Percentiles rank a stretch among this genome's conserved stretches.
Conservation (phyloP, 1,140 invertebrate species). For the Drosophila paulistorum region DNA sequence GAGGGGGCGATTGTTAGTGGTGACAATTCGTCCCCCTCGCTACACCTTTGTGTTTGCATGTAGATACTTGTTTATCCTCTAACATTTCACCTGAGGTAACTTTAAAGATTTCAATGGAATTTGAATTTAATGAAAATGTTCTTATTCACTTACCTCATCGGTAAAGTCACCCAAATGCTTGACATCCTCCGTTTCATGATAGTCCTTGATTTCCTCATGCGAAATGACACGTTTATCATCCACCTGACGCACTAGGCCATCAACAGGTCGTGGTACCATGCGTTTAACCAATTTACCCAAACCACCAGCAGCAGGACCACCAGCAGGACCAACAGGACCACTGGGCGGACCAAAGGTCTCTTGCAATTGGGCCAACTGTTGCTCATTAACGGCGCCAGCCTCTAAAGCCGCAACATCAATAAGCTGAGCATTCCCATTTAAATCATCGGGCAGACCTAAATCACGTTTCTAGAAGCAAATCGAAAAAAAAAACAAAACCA, state of each 20-base stretch:
- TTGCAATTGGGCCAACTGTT: constrained; percentile 67
- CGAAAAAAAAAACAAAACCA: too few relatives aligned
- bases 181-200: constrained; percentile 91
- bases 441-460: constrained; percentile 68
- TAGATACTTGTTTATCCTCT: too few relatives aligned
- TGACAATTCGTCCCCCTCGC: too few relatives aligned
- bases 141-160: constrained; percentile 88
- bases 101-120: too few relatives aligned
- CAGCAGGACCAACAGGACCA: constrained; percentile 12
- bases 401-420: constrained; percentile 62
- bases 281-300: constrained; percentile 67
- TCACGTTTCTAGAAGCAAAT: constrained; percentile 64
- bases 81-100: too few relatives aligned
- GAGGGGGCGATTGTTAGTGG: too few relatives aligned
- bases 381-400: constrained; percentile 56
- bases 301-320: constrained; percentile 14
- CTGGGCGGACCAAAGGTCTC: constrained; percentile 56
- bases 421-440: constrained; percentile 64
- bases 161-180: constrained; percentile 91
- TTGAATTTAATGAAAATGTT: neutral
- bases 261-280: constrained; percentile 83
- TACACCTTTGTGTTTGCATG: neutral
- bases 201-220: constrained; percentile 91
- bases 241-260: constrained; percentile 90
- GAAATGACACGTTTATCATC: constrained; percentile 91